phyloP scores from a whole-genome alignment of 2,797 vertebrate species.

The Sciurus vulgaris region DNA sequence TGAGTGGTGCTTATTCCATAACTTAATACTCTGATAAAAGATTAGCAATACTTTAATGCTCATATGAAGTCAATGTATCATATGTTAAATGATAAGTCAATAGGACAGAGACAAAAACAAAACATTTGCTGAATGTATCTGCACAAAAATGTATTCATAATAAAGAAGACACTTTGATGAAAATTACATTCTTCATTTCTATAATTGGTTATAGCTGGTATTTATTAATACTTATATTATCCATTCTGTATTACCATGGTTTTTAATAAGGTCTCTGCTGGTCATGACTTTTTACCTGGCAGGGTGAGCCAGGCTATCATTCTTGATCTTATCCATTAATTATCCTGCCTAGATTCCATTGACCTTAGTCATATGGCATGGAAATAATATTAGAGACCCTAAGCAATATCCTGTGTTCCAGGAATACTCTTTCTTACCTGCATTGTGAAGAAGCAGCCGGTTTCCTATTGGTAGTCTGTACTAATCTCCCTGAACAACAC shows the following conservation, averaged over 20 bases:
- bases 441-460: background rate
- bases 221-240: background rate
- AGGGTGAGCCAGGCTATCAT: background rate
- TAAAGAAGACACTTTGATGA: background rate
- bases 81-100: background rate
- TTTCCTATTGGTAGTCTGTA: background rate
- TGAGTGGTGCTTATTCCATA: background rate
- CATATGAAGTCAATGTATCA: background rate
- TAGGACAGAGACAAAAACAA: background rate
- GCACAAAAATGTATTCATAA: background rate
- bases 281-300: background rate
- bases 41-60: background rate
- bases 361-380: background rate
- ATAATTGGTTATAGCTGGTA: background rate
- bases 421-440: accelerated
- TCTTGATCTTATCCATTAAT: background rate
- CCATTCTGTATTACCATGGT: background rate
- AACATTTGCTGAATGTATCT: background rate
- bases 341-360: background rate
- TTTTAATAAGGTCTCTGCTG: background rate
- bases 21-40: background rate
- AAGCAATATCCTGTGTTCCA: background rate
- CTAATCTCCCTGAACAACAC: too few relatives aligned
- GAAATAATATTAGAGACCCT: background rate
- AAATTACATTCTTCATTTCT: background rate